Base-by-base conservation (phyloP, 2,888 invertebrate species). In the Carterocephalus palaemon region DNA sequence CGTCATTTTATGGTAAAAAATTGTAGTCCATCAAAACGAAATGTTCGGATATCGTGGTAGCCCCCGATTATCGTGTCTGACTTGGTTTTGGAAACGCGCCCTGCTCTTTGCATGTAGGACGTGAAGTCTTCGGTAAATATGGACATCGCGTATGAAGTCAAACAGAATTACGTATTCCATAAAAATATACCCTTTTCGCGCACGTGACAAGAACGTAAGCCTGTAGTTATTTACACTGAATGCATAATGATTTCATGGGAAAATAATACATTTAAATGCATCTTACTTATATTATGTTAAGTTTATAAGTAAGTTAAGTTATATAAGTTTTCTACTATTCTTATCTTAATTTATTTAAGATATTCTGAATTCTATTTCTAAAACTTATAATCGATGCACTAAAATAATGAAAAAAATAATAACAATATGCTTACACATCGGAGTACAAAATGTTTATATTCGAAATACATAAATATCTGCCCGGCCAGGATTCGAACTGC, bases 71-170 rank as follows among this genome's bases (percentile, higher is more conserved):
- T 24, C 24, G 9, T 5, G 24, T 9, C 9, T 31, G 5, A 2
- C 5, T 28, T 19, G 7, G 16, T 37, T 57, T 47, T 62, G 72
- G 59, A 66, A 39, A 63, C 60, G 29, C 22, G 38, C 39, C 36
- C 15, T 34, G 51, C 67, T 66, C 70, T 73, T 72, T 74, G 70
- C 73, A 73, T 75, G 74, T 73, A 70, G 64, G 64, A 70, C 70
- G 71, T 68, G 59, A 55, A 75, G 75, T 67, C 71, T 72, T 75
- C 67, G 67, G 70, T 70, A 75, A 75, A 75, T 75, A 75, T 84
- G 85, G 84, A 81, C 85, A 82, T 74, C 84, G 84, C 84, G 82
- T 85, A 85, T 85, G 83, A 84, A 85, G 82, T 85, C 85, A 85
- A 85, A 85, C 77, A 85, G 62, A 85, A 85, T 85, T 85, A 85